Base-by-base conservation (phyloP, 1,140 invertebrate species). In the Penaeus indicus region DNA sequence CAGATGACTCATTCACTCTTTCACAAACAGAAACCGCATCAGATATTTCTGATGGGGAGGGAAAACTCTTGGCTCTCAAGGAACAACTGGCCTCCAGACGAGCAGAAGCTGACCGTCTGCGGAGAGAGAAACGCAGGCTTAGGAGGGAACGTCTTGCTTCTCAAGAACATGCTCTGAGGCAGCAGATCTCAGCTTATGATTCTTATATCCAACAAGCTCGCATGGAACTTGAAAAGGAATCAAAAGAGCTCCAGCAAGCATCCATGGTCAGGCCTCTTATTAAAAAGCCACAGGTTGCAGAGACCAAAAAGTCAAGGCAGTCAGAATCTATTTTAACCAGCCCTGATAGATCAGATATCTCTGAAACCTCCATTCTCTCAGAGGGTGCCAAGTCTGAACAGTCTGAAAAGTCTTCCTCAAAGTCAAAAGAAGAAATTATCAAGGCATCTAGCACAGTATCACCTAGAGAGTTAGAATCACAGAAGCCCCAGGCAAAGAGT, bases 181-280 rank as follows among this genome's bases (percentile, higher is more conserved):
- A 94, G 91, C 94, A 94, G 91, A 93, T 94, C 69, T 94, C 94
- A 93, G 93, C 93, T 42, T 94, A 94, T 90, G 94, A 94, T 90
- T 91, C 92, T 72, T 94, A 93, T 90, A 94, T 94, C 83, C 91
- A 92, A n/a, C 92, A 94, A 91, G 91, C 93, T 11, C 93, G 92
- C 84, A 80, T 90, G 60, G 93, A 94, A 63, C 90, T 94, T 1
- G 92, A 94, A 85, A 92, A 92, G 84, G 93, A 94, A 90, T 91
- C 92, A 54, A 92, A 93, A 88, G 90, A 92, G 67, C 54, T 88
- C 67, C 42, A 89, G 64, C 25, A 92, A 54, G 77, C 92, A 75
- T 89, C 92, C 27, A 86, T 91, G 8, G 93, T 94, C 0, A 93
- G 92, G 78, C 94, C 94, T 10, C 93, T 93, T 91, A 94, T 94